Base-by-base conservation (phyloP, 1,140 invertebrate genomes). In the Trichoplusia ni region DNA sequence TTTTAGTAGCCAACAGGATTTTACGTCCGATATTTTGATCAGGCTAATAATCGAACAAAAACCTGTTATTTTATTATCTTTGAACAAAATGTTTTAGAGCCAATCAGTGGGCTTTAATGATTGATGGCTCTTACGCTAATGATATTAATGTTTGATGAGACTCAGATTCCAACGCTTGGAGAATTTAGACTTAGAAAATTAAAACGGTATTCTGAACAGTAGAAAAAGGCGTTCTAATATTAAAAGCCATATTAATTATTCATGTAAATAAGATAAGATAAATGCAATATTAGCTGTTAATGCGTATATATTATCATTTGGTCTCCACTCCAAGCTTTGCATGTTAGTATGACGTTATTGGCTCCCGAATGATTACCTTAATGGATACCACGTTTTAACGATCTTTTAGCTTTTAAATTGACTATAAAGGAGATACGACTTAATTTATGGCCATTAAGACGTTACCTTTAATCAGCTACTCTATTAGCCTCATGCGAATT, bases 281-380 rank as follows among this genome's bases (percentile, higher is more conserved):
- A 68, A 63, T 68, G 29, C 27, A 62, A 47, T 6, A 27, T 40
- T 56, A 54, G 16, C 33, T 31, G 21, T 35, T 16, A 2, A 56
- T 40, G 49, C 59, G 49, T 49, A 62, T 58, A 62, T 25, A 54
- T 14, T n/a, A 8, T 29, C 53, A 29, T 47, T 16, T 33, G 58
- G 27, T 60, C 53, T 58, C 44, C 29, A 59, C 31, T 46, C 25
- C 54, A 69, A 61, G 65, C 67, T 72, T 81, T 77, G 77, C 81
- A 83, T 82, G 73, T 78, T 75, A 64, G 61, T 72, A 81, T 84
- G 78, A 84, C 78, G 73, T 83, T 81, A 83, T 81, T 79, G 72
- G 73, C 76, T 79, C 66, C 79, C 63, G 76, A 83, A 85, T 85
- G 77, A 87, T 85, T 81, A 81, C 77, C 61, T 75, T 87, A 87